Conservation (phyloP, 2,888 invertebrate species). For the Tenthredo distinguenda region DNA sequence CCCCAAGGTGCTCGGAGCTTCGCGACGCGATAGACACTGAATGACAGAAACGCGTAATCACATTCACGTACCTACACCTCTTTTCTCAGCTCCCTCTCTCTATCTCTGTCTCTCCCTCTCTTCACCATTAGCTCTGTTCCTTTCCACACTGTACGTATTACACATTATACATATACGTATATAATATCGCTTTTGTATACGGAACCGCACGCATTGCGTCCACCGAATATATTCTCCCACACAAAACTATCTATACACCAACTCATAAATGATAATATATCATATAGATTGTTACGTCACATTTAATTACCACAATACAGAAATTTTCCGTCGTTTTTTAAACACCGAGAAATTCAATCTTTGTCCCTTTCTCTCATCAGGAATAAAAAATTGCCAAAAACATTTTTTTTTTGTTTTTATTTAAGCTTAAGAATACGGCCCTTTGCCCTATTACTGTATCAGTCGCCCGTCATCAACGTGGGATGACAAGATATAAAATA, state of each 20-base stretch:
- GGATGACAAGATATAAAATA: background rate
- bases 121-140: slow-evolving; percentile 39
- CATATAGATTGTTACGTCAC: slow-evolving; percentile 7
- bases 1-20: slow-evolving; percentile 48
- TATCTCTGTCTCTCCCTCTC: slow-evolving; percentile 35
- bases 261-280: background rate
- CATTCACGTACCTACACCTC: slow-evolving; percentile 50
- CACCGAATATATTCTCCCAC: slow-evolving; percentile 30
- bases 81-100: slow-evolving; percentile 31
- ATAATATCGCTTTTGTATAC: background rate
- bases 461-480: background rate
- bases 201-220: slow-evolving; percentile 1
- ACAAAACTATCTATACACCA: slow-evolving; percentile 20
- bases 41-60: slow-evolving; percentile 49
- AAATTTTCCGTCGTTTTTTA: background rate
- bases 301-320: background rate
- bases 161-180: background rate
- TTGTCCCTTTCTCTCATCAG: background rate
- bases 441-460: slow-evolving; percentile 19
- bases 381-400: background rate
- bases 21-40: slow-evolving; percentile 50
- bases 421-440: background rate
- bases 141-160: slow-evolving; percentile 25
- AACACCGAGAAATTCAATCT: background rate
- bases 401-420: background rate